These are phyloP conservation scores for Fregetta grallaria DNA, from an alignment of 2,113 vertebrate genomes.

Conservation along the genomic window DNA sequence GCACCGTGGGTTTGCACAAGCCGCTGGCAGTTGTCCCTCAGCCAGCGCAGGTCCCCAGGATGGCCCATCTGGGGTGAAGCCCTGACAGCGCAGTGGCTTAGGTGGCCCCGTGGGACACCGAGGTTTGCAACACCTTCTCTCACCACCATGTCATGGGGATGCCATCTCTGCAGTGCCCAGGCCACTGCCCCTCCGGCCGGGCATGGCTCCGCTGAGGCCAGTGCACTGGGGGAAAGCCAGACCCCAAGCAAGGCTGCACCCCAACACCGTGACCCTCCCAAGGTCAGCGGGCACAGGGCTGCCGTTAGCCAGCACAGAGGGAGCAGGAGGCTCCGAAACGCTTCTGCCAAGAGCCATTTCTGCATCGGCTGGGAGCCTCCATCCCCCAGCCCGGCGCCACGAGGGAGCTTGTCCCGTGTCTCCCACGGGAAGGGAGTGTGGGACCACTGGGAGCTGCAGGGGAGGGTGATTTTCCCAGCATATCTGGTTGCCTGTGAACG, in stretches of 20 bases:
- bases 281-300: not conserved
- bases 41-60: not conserved
- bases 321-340: not conserved
- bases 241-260: not conserved
- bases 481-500: not conserved
- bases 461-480: not conserved
- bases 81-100: not conserved
- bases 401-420: rapidly evolving
- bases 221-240: not conserved
- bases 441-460: not conserved
- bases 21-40: rapidly evolving
- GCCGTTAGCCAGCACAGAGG: rapidly evolving
- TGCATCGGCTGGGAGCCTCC: rapidly evolving
- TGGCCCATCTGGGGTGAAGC: not conserved
- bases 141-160: rapidly evolving
- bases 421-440: not conserved
- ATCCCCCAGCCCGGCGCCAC: rapidly evolving
- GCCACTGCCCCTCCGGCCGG: not conserved
- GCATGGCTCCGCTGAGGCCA: not conserved
- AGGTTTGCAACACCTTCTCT: not conserved
- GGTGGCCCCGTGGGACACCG: not conserved
- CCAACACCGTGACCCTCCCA: rapidly evolving
- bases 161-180: not conserved
- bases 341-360: not conserved
- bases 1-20: not conserved